Base-by-base conservation (phyloP, 1,140 invertebrate genomes). In the Centruroides vittatus region DNA sequence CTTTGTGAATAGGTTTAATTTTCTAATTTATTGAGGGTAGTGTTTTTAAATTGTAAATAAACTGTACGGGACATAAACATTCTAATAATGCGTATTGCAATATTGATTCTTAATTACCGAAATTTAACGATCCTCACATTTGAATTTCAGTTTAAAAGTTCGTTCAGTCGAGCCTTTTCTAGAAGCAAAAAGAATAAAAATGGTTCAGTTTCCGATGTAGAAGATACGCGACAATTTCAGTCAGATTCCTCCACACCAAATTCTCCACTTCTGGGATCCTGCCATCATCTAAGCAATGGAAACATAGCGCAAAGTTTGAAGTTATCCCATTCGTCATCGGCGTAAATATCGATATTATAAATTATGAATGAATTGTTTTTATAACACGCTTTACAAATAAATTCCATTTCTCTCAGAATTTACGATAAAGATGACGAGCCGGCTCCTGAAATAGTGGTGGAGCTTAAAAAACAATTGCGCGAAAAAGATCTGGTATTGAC, bases 131-230 rank as follows among this genome's bases (percentile, higher is more conserved):
- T 23, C 23, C 23, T 23, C 23, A 10, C 50, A 58, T 66, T 62
- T 67, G 57, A 59, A 65, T 69, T 69, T 35, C 68, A 73, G 89
- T 75, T 98, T 50, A 79, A 93, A 50, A 94, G 89, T 74, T 97
- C 93, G 11, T 97, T 98, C 74, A 95, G 89, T 65, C 96, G 96
- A 78, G 94, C 94, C n/a, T 98, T 98, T 73, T 93, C 90, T 6
- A 75, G 83, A 57, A 80, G 80, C 35, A 81, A 84, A 65, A 84
- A 83, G 67, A 82, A 74, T 55, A 77, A 78, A 57, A 79, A 80
- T 65, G 81, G 80, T n/a, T 81, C 81, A 0, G 73, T 81, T 5
- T 84, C 81, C 0, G 83, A 85, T 64, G 80, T 78, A 5, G 83
- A 84, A 66, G 79, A 80, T 57, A 57, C 61, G 23, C 51, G 51